These are phyloP conservation scores for Pseudolycoriella hygida DNA, from an alignment of 2,888 invertebrate species.

Conservation along the genomic window DNA sequence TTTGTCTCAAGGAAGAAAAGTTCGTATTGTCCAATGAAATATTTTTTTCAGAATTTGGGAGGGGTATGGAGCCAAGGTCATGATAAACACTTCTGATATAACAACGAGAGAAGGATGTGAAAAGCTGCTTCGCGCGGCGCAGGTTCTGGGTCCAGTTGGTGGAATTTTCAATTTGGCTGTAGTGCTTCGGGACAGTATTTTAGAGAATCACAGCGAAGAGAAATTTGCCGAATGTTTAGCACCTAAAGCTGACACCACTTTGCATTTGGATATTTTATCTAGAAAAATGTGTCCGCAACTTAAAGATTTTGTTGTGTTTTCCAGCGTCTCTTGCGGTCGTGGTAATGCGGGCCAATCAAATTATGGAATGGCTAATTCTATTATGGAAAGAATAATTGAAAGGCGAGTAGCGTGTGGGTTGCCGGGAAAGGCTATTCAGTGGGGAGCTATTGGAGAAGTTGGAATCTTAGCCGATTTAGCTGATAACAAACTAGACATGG, in stretches of 20 bases:
- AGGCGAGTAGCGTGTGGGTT: conserved; percentile 45
- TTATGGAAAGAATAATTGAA: conserved; percentile 79
- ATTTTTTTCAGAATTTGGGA: conserved; percentile 40
- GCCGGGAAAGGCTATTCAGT: conserved; percentile 72
- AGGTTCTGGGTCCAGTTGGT: conserved; percentile 47
- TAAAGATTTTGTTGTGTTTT: conserved; percentile 75
- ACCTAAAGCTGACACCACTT: conserved; percentile 70
- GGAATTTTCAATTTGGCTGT: conserved; percentile 86
- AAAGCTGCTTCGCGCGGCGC: conserved; percentile 45
- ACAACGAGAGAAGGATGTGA: conserved; percentile 51
- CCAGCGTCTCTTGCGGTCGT: conserved; percentile 78
- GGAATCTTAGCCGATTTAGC: conserved; percentile 65
- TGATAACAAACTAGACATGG: conserved; percentile 46
- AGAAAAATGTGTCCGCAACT: conserved; percentile 36
- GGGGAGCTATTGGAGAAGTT: conserved; percentile 84
- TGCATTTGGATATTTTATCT: conserved; percentile 51
- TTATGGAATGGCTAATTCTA: conserved; percentile 79
- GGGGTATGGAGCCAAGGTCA: conserved; percentile 46
- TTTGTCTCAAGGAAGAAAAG: background rate
- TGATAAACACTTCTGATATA: conserved; percentile 53
- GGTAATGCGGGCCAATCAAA: conserved; percentile 86
- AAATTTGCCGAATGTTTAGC: conserved; percentile 47
- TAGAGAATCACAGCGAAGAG: conserved; percentile 57
- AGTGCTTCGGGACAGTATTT: conserved; percentile 51
- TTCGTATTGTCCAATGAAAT: conserved; percentile 1